Evolutionary conservation across 1,140 invertebrate genomes (phyloP), one percentile per base, ranked within the genome.

Genomic region (Brachionus rubens): DNA sequence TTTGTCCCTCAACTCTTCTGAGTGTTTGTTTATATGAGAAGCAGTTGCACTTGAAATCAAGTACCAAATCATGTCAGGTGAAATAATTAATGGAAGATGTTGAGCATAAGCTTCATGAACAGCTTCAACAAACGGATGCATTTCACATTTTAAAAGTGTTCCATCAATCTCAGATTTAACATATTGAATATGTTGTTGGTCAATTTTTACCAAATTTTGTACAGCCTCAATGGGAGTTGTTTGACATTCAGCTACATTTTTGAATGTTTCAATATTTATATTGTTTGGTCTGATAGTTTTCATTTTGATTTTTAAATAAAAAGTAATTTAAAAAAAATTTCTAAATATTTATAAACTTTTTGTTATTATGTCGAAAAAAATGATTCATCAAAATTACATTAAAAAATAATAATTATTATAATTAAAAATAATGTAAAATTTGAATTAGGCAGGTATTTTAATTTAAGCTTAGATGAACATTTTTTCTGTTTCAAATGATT

Each of bases 71-170:
- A 50, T 54, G 16, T 72, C 68, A 2, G 68, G 68, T 5, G 46
- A 36, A 10, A 72, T 72, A 40, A 48, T 72, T n/a, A 72, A 10
- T 26, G 68, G 68, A 12, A 72, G 36, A 24, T 72, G 68, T 48
- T 21, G 21, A 1, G 68, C 48, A 48, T 72, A 72, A 19, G 68
- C 68, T 10, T n/a, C 2, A 10, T 50, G 48, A 30, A 72, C 46
- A n/a, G 68, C 68, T 46, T 72, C 5, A 10, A 72, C 68, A 72
- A 72, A 72, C 12, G 68, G 68, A 30, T 72, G 68, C 43, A 50
- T 30, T 3, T 2, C 9, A 12, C 43, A 50, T 72, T 33, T 30
- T 10, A 72, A 12, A 3, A 72, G 12, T 14, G 30, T 16, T 10
- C 36, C 46, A 50, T 72, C 48, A 14, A 36, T 7, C 30, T 72